Percentiles rank a stretch among this genome's conserved stretches.
Conservation (phyloP, 2,113 vertebrate genomes). For the Maylandia zebra region DNA sequence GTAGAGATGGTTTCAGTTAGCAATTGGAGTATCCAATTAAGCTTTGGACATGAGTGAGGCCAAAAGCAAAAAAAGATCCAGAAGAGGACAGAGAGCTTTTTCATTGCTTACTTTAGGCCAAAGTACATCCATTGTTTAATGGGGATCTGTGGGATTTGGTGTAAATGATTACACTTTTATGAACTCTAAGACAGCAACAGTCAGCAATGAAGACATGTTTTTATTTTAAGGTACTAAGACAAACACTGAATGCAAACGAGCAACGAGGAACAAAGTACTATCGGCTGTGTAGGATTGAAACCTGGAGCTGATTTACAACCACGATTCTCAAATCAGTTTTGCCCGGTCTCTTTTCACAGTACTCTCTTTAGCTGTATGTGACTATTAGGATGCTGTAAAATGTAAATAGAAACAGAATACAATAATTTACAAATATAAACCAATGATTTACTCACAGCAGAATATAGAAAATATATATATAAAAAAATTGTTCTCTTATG, state of each 20-base stretch:
- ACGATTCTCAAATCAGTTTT: not conserved
- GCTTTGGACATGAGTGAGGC: not conserved
- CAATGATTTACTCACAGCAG: not conserved
- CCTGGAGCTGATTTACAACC: not conserved
- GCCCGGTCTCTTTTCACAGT: not conserved
- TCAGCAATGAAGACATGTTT: not conserved
- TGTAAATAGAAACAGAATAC: not conserved
- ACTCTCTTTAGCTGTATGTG: not conserved
- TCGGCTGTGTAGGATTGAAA: not conserved
- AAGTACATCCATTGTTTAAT: not conserved
- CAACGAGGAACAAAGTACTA: not conserved
- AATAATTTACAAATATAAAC: not conserved
- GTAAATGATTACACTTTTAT: not conserved
- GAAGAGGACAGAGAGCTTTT: conserved; percentile 37
- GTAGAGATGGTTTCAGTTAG: conserved; percentile 22
- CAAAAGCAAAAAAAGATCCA: not conserved
- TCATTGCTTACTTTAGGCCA: conserved; percentile 8
- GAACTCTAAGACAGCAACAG: not conserved
- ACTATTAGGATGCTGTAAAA: not conserved
- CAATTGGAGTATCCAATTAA: conserved; percentile 28
- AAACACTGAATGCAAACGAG: not conserved
- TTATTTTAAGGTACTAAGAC: not conserved
- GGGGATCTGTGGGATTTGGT: not conserved
- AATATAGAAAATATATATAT: not conserved
- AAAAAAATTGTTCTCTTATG: not conserved